Conservation (phyloP, 2,113 vertebrate species). For the Cebidichthys violaceus region DNA sequence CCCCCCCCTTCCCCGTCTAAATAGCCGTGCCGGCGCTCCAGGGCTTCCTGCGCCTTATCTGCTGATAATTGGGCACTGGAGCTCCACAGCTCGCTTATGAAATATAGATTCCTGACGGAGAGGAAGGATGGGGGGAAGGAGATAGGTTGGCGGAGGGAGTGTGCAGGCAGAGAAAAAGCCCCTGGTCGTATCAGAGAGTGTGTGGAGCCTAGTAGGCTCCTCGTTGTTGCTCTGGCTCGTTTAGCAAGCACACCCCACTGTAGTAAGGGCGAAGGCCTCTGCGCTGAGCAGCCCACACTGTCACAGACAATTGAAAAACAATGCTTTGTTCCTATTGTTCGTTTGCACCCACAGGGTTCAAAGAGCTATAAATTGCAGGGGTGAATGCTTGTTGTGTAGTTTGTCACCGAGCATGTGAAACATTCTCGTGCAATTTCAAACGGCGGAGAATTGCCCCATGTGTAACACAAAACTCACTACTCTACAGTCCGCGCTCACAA, state of each 20-base stretch:
- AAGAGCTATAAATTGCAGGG: conserved; percentile 47
- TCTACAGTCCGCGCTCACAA: background rate
- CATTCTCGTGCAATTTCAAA: conserved; percentile 32
- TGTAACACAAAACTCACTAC: background rate
- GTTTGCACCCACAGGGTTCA: conserved; percentile 56
- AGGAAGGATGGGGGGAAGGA: conserved; percentile 60
- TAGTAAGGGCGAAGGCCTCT: conserved; percentile 68
- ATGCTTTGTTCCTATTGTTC: conserved; percentile 71
- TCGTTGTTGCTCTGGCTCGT: conserved; percentile 73
- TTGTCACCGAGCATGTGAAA: conserved; percentile 42
- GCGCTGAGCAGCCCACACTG: conserved; percentile 63
- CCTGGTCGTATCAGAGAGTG: conserved; percentile 70
- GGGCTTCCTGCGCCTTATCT: conserved; percentile 86
- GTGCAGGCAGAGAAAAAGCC: conserved; percentile 78
- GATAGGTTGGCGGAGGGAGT: conserved; percentile 61
- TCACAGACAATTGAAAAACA: conserved; percentile 69
- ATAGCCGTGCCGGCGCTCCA: conserved; percentile 84
- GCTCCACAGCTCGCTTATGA: conserved; percentile 86
- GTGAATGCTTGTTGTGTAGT: conserved; percentile 52
- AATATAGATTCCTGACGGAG: conserved; percentile 87
- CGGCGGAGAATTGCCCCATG: conserved; percentile 1
- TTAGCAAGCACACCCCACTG: conserved; percentile 71
- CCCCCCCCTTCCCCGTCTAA: conserved; percentile 76
- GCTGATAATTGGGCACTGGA: conserved; percentile 86
- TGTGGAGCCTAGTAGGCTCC: conserved; percentile 70